Evolutionary conservation across 92 coral and sea anemone genomes (phyloP), one percentile per base, ranked within the genome.

Genomic region (Palythoa grandis): DNA sequence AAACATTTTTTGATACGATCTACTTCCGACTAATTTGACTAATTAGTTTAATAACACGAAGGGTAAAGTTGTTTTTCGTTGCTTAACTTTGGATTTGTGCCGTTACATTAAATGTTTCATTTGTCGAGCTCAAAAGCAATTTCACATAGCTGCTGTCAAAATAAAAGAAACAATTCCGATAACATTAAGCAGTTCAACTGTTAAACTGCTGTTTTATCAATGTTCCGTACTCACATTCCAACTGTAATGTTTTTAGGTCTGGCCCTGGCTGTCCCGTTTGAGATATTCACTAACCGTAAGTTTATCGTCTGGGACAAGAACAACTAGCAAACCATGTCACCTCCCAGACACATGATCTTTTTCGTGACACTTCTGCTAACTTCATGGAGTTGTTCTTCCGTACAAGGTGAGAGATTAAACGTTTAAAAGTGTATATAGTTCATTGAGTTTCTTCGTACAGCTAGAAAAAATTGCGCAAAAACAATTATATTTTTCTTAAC

Each of bases 271-370:
- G 68, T 56, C 70, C 23, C 72, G 85, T 80, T 47, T 60, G 48
- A 39, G 43, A 48, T 65, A 65, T 76, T 53, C 35, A 29, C 35
- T 53, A 54, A 54, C 20, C 48, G 10, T 38, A 76, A 76, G 47
- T 54, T 22, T 39, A 66, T 63, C 58, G 53, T 40, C 61, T 14
- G 52, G 91, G 93, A 78, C 37, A 94, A 92, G 77, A 94, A 95
- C 98, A 94, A 92, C 95, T 94, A 94, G 98, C 98, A 94, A 94
- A 72, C n/a, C 16, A 60, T 89, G 89, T 23, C 17, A 77, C 1
- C 65, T 12, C 78, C 22, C 29, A 23, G 67, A 11, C 82, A 74
- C 52, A 13, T 63, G 7, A 20, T 65, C 9, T 24, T 66, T 43
- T 10, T 80, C 12, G 74, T 16, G 29, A 52, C 73, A 20, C 63